phyloP scores from a whole-genome alignment of 64 coral and sea anemone species.

The Dendrophyllia cribrosa region DNA sequence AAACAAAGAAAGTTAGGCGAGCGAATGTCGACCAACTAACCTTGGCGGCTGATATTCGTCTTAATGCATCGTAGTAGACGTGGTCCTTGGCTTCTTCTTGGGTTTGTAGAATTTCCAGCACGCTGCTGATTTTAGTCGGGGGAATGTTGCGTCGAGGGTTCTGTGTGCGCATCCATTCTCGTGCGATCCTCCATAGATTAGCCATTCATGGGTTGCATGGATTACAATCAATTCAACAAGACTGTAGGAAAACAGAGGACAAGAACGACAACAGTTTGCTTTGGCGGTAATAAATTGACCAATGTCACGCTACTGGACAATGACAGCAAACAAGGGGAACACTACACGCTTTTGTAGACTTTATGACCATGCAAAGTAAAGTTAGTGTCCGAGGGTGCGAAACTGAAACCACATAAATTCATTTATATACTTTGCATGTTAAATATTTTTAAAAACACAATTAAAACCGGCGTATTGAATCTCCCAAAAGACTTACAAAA shows the following conservation, averaged over 20 bases:
- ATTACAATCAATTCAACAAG: background rate
- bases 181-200: conserved; percentile 23
- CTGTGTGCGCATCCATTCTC: conserved; percentile 15
- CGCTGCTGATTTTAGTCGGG: conserved; percentile 19
- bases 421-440: background rate
- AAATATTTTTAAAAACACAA: background rate
- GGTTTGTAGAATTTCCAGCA: conserved; percentile 51
- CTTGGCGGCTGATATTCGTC: conserved; percentile 49
- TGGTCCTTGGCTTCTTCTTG: conserved; percentile 71
- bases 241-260: background rate
- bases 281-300: background rate
- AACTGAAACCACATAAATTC: background rate
- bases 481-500: background rate
- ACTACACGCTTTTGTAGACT: background rate
- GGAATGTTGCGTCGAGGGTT: background rate
- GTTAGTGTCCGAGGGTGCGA: background rate
- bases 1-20: background rate
- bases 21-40: background rate
- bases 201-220: background rate
- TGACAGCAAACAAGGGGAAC: background rate
- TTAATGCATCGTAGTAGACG: conserved; percentile 71
- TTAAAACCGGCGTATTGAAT: background rate
- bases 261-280: background rate
- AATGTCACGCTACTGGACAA: conserved; percentile 31
- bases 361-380: background rate